Conservation (phyloP, 2,888 invertebrate genomes). For the Cristatella mucedo region DNA sequence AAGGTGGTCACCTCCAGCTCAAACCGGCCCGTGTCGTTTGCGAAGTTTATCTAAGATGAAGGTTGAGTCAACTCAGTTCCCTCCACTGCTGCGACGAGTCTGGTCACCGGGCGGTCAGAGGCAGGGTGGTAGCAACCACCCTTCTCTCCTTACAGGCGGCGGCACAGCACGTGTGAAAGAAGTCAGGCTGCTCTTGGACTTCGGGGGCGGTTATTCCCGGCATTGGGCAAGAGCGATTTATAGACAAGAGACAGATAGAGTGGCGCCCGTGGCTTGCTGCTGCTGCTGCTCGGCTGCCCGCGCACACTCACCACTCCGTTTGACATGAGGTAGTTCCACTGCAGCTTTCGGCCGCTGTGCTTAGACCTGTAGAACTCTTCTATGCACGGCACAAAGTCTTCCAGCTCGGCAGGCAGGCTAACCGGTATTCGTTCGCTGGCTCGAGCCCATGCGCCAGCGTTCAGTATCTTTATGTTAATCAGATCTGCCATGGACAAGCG, state of each 20-base stretch:
- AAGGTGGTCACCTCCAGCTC: conserved; percentile 97
- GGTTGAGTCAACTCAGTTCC: too few species aligned
- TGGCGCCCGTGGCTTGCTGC: too few species aligned
- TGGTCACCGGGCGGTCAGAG: too few species aligned
- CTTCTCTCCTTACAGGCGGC: neutral
- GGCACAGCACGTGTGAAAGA: too few species aligned
- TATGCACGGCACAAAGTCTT: conserved; percentile 94
- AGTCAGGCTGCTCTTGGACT: too few species aligned
- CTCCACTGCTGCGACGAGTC: too few species aligned
- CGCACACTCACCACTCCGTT: too few species aligned
- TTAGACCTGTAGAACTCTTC: conserved; percentile 96
- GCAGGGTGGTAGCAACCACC: neutral
- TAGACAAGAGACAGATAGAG: too few species aligned
- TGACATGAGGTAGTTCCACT: conserved; percentile 99
- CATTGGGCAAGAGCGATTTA: too few species aligned
- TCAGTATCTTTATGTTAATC: conserved; percentile 82
- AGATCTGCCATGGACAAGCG: conserved; percentile 6
- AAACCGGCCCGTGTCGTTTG: conserved; percentile 70
- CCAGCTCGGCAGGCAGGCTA: conserved; percentile 84
- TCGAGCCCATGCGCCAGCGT: conserved; percentile 89
- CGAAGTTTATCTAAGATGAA: conserved; percentile 84
- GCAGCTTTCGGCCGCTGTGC: conserved; percentile 88
- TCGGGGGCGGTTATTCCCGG: too few species aligned
- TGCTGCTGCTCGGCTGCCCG: too few species aligned
- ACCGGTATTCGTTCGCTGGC: conserved; percentile 86